Evolutionary conservation across 2,888 invertebrate species (phyloP), one percentile per base, ranked within the genome.

Genomic region (Macrosoma leucophasiata): DNA sequence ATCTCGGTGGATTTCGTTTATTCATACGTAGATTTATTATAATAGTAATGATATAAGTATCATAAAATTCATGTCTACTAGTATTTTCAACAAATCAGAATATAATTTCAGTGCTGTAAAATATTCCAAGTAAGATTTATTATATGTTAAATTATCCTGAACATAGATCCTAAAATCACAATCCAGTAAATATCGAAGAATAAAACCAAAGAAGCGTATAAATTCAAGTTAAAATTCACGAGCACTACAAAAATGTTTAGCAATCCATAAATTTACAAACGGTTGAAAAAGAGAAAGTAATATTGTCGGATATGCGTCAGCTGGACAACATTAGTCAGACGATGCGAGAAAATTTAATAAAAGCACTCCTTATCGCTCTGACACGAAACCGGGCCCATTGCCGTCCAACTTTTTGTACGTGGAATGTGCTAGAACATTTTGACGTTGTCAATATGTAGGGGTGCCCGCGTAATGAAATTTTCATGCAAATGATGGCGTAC

Each of bases 271-370:
- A 67, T 64, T 60, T 61, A 56, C 59, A 61, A 62, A 52, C 58
- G 62, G 52, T 52, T 57, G 62, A 62, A 67, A 65, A 65, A 66
- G 68, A 58, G 65, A 66, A 64, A 66, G 67, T 67, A 62, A 68
- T 61, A 66, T 61, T 59, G 62, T 68, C 58, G 68, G 62, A 61
- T 60, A 50, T 50, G 74, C 78, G 78, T 73, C 81, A 79, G 78
- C 79, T 79, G 81, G 68, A 52, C 65, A 58, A 62, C 76, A 76
- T 79, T 78, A 79, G 81, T 76, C 74, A 77, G 60, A 49, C 77
- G 78, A 75, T 62, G 77, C 74, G 81, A 73, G 75, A 68, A 70
- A 75, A 78, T 81, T 81, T 81, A 78, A 81, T 79, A 81, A 81
- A 78, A 77, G 73, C 71, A 66, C 60, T 68, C 62, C 66, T 68